A percentile compares a stretch with the other conserved stretches of the same genome.
These are phyloP conservation scores for Pteruthius melanotis DNA, from an alignment of 2,113 vertebrate species.

Conservation along the genomic window DNA sequence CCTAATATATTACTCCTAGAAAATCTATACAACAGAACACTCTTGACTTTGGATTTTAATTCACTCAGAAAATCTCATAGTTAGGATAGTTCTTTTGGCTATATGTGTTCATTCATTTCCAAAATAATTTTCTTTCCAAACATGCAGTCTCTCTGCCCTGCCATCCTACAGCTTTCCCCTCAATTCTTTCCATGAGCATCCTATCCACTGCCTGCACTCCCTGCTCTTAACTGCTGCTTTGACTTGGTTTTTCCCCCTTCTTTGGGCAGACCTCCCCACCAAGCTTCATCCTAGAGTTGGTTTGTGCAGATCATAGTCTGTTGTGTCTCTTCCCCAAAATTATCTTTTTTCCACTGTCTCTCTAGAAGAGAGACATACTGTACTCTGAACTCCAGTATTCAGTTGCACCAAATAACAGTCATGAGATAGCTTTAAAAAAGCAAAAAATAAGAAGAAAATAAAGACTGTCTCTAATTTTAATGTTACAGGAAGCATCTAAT, in stretches of 20 bases:
- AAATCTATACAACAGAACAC: not conserved
- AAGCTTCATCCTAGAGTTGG: not conserved
- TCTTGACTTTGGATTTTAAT: not conserved
- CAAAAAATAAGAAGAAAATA: not conserved
- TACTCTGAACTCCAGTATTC: not conserved
- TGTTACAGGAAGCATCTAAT: slow-evolving; percentile 14
- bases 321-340: not conserved
- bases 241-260: not conserved
- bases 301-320: not conserved
- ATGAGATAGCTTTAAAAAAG: not conserved
- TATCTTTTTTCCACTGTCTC: not conserved
- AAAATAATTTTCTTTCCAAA: not conserved
- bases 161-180: not conserved
- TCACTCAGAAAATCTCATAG: not conserved
- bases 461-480: slow-evolving; percentile 34
- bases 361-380: not conserved
- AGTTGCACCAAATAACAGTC: not conserved
- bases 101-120: not conserved
- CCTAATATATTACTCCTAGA: not conserved
- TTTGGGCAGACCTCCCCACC: not conserved
- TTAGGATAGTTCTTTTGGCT: not conserved
- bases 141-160: not conserved
- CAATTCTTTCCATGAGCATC: not conserved
- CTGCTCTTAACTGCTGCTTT: not conserved
- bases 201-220: not conserved